These are phyloP conservation scores for Knipowitschia caucasica DNA, from an alignment of 2,797 vertebrate genomes.

Conservation along the genomic window DNA sequence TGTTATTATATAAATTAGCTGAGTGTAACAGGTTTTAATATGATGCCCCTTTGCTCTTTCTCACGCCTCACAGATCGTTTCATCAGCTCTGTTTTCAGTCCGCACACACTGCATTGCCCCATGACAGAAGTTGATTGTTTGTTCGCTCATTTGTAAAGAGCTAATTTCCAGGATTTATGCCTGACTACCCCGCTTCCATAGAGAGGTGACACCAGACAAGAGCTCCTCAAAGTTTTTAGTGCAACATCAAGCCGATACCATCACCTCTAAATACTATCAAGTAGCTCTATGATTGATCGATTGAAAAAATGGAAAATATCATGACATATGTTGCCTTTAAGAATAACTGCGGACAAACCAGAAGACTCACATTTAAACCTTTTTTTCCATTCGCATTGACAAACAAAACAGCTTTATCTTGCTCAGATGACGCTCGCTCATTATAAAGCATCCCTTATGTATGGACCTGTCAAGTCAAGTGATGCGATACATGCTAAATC, in stretches of 20 bases:
- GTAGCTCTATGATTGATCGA: no score
- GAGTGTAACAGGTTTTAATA: neutral
- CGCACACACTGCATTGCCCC: slow-evolving; percentile 11
- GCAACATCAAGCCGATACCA: neutral
- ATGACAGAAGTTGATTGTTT: slow-evolving; percentile 31
- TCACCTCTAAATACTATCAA: no score
- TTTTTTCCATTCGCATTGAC: neutral
- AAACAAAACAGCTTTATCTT: neutral
- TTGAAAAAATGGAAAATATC: no score
- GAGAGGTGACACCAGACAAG: neutral
- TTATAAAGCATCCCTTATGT: neutral
- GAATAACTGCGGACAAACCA: no score
- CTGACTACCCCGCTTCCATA: slow-evolving; percentile 33
- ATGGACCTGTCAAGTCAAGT: neutral
- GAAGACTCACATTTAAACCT: no score
- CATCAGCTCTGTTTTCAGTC: slow-evolving; percentile 34
- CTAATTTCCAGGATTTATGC: slow-evolving; percentile 41
- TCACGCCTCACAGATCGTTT: slow-evolving; percentile 21
- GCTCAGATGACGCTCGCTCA: neutral
- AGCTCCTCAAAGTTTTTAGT: neutral
- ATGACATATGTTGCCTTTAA: no score
- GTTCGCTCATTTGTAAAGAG: slow-evolving; percentile 35
- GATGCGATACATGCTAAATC: slow-evolving; percentile 18
- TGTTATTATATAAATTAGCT: no score
- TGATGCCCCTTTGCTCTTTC: slow-evolving; percentile 1